Percentiles rank a stretch among this genome's conserved stretches.
Evolutionary conservation across 2,113 vertebrate genomes (phyloP).

Genomic region (Zapus hudsonius): DNA sequence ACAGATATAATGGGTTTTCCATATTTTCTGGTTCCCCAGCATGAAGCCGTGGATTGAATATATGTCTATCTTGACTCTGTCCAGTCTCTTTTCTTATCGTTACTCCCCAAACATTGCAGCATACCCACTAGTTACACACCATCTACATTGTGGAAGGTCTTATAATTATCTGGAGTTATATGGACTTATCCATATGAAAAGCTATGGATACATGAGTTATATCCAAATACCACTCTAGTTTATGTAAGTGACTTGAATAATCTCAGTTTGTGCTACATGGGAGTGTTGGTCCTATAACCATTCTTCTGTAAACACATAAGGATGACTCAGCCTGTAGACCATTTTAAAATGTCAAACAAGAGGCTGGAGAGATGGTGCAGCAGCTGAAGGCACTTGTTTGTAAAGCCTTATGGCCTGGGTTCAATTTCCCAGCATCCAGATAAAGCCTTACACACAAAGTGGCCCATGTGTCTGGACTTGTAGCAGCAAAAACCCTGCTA

Average conservation of each 20-base stretch:
- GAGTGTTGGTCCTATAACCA: background rate
- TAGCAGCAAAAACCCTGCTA: too few species aligned
- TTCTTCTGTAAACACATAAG: background rate
- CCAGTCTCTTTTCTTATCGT: background rate
- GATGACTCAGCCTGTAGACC: background rate
- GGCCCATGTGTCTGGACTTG: too few species aligned
- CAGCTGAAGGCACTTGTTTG: too few species aligned
- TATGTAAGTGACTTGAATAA: background rate
- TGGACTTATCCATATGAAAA: background rate
- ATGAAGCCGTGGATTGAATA: background rate
- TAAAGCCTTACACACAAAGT: too few species aligned
- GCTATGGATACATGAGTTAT: background rate
- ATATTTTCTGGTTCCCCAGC: background rate
- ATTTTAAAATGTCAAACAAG: background rate
- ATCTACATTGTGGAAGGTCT: background rate
- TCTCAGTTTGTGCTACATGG: background rate
- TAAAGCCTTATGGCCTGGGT: too few species aligned
- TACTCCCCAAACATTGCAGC: background rate
- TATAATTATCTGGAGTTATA: background rate
- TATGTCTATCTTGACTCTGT: background rate
- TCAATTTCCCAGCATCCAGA: too few species aligned
- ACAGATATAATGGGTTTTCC: background rate
- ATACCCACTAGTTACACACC: background rate
- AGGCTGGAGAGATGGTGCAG: too few species aligned
- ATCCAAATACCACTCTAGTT: background rate